Evolutionary conservation across 2,113 vertebrate genomes (phyloP).

Genomic region (Eurypyga helias): DNA sequence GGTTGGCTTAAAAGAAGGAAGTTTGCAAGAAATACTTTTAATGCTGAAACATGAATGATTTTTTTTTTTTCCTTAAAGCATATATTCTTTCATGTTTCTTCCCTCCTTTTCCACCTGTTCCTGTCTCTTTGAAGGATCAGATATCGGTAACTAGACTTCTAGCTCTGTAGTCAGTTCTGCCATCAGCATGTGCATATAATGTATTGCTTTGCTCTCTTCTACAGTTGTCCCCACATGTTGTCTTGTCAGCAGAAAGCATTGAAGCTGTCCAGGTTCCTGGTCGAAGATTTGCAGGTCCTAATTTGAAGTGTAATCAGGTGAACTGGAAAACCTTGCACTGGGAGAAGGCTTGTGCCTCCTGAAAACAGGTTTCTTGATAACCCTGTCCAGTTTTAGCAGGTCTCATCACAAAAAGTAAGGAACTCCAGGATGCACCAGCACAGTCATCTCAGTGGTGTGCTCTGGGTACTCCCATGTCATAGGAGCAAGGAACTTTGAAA

Average conservation of each 20-base stretch:
- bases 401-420: neutral
- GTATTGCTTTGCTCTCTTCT: neutral
- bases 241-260: neutral
- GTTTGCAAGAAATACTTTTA: neutral
- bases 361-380: neutral
- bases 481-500: neutral
- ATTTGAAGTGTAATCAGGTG: neutral
- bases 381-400: neutral
- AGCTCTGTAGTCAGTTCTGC: neutral
- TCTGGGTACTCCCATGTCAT: neutral
- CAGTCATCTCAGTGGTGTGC: neutral
- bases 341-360: neutral
- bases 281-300: neutral
- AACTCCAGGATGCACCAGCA: neutral
- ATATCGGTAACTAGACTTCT: neutral
- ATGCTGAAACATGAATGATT: neutral
- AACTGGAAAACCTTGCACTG: neutral
- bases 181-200: fast-evolving
- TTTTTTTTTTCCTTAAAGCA: neutral
- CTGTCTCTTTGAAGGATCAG: neutral
- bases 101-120: neutral
- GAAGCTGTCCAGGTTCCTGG: neutral
- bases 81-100: neutral
- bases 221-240: neutral
- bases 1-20: neutral